phyloP scores from a whole-genome alignment of 2,113 vertebrate species.

The western clawed frog (Xenopus tropicalis) region DNA sequence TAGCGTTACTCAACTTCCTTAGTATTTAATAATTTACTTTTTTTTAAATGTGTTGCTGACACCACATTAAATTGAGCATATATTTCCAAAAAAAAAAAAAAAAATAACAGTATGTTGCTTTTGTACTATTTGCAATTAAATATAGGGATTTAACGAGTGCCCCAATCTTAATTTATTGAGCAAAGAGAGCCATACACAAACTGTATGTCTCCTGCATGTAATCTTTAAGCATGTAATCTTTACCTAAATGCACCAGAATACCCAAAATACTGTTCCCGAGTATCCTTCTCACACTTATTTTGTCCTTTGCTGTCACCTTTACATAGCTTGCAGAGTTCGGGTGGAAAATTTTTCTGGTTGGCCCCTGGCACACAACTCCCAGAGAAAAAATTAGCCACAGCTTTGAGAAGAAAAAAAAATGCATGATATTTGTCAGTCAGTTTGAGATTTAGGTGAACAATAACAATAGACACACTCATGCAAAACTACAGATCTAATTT shows the following conservation, averaged over 20 bases:
- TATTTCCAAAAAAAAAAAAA: too few relatives aligned
- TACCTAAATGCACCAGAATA: constrained; percentile 90
- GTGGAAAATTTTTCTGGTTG: constrained; percentile 66
- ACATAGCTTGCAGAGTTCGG: constrained; percentile 76
- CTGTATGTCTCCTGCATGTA: too few relatives aligned
- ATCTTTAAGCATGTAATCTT: neutral
- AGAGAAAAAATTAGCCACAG: constrained; percentile 80
- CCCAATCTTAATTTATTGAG: too few relatives aligned
- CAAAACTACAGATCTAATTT: too few relatives aligned
- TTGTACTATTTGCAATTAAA: too few relatives aligned
- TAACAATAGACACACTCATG: neutral
- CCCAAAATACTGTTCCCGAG: constrained; percentile 79
- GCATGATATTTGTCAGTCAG: neutral
- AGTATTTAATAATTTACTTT: too few relatives aligned
- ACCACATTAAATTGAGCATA: too few relatives aligned
- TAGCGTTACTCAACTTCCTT: too few relatives aligned
- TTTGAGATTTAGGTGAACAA: neutral
- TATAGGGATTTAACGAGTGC: too few relatives aligned
- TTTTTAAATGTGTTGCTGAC: too few relatives aligned
- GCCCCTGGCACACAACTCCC: constrained; percentile 86
- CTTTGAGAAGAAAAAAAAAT: constrained; percentile 54
- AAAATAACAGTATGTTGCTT: too few relatives aligned
- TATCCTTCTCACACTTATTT: constrained; percentile 74
- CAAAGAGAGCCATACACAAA: too few relatives aligned
- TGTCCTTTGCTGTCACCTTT: constrained; percentile 67